Evolutionary conservation across 2,113 vertebrate genomes (phyloP).

Genomic region (Gadus chalcogrammus): DNA sequence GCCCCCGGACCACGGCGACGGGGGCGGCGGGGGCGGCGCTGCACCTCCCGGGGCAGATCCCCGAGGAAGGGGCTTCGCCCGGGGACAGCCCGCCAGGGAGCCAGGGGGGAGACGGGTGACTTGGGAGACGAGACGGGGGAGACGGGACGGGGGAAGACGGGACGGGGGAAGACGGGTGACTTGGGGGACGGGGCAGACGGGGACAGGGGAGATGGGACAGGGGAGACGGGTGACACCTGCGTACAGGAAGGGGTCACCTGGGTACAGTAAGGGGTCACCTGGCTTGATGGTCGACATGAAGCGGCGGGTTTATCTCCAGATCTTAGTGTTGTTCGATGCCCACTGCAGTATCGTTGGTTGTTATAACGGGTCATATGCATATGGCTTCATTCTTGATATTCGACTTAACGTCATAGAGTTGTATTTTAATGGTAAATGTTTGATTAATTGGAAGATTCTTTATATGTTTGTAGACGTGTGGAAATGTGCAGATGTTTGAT

Average conservation of each 20-base stretch:
- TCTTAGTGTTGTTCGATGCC: neutral
- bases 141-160: too few species aligned
- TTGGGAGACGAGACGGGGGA: neutral
- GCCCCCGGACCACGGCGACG: slow-evolving; percentile 68
- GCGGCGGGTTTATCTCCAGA: neutral
- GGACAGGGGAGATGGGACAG: too few species aligned
- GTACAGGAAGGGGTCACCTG: too few species aligned
- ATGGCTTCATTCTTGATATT: slow-evolving; percentile 4
- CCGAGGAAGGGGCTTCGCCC: slow-evolving; percentile 67
- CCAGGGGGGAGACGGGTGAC: neutral
- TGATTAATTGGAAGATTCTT: slow-evolving; percentile 8
- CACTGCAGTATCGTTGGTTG: neutral
- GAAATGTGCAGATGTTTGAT: slow-evolving; percentile 1
- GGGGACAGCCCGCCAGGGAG: neutral
- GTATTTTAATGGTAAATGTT: slow-evolving; percentile 16
- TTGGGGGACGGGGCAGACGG: neutral
- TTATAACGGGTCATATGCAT: slow-evolving; percentile 10
- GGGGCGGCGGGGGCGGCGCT: slow-evolving; percentile 43
- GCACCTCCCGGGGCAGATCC: slow-evolving; percentile 76
- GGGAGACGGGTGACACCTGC: too few species aligned
- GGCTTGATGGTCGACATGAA: neutral
- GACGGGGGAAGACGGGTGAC: too few species aligned
- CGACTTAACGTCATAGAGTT: slow-evolving; percentile 1
- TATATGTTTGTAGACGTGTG: slow-evolving; percentile 9
- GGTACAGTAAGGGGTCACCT: too few species aligned